phyloP scores from a whole-genome alignment of 2,888 invertebrate species.

The Nephrotoma appendiculata region DNA sequence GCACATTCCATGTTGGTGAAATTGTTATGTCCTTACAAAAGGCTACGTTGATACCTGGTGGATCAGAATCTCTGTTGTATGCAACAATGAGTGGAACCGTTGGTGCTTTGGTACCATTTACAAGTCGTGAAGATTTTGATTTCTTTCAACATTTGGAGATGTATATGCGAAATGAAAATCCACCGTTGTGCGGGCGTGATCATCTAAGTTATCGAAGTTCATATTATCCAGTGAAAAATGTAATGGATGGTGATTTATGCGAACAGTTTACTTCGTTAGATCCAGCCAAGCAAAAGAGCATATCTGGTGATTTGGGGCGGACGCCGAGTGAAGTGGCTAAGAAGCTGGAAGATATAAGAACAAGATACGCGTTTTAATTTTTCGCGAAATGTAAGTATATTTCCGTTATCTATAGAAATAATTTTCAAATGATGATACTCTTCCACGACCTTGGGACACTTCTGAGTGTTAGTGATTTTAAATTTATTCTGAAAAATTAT shows the following conservation, averaged over 20 bases:
- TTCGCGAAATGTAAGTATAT: not conserved
- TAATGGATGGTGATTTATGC: slow-evolving; percentile 97
- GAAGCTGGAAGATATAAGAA: slow-evolving; percentile 96
- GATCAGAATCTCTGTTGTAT: slow-evolving; percentile 92
- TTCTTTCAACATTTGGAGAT: slow-evolving; percentile 99
- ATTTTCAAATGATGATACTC: slow-evolving; percentile 14
- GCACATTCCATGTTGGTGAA: slow-evolving; percentile 93
- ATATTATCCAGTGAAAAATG: slow-evolving; percentile 95
- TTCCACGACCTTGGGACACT: slow-evolving; percentile 29
- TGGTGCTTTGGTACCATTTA: slow-evolving; percentile 86
- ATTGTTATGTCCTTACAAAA: slow-evolving; percentile 90
- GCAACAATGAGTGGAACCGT: slow-evolving; percentile 90
- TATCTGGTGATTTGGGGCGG: slow-evolving; percentile 86
- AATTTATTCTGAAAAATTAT: not conserved
- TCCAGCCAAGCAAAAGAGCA: slow-evolving; percentile 82
- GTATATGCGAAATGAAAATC: slow-evolving; percentile 97
- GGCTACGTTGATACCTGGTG: slow-evolving; percentile 92
- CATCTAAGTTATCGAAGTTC: slow-evolving; percentile 94
- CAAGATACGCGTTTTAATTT: slow-evolving; percentile 89
- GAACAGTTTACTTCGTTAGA: slow-evolving; percentile 98
- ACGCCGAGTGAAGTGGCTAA: slow-evolving; percentile 96
- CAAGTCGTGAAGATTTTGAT: slow-evolving; percentile 93
- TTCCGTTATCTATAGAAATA: not conserved
- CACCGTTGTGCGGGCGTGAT: slow-evolving; percentile 92
- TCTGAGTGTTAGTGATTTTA: slow-evolving; percentile 26